Conservation (phyloP, 2,888 invertebrate species). For the Ditula angustiorana region DNA sequence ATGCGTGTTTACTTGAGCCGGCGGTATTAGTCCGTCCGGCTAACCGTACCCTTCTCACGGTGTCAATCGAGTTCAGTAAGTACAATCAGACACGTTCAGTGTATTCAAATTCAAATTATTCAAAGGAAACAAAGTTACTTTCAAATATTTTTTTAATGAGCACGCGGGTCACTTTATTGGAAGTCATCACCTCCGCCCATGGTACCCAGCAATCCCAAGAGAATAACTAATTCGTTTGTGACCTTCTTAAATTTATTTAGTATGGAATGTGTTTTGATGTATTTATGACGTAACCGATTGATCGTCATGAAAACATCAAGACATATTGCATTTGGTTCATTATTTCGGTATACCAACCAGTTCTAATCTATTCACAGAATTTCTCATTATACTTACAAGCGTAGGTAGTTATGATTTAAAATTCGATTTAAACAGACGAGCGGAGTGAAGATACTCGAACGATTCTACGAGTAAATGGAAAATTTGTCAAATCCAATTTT, state of each 20-base stretch:
- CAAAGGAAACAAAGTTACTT: neutral
- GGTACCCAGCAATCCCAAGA: no score
- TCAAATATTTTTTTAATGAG: no score
- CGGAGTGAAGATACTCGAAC: constrained; percentile 31
- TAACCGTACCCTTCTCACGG: constrained; percentile 33
- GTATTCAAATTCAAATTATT: constrained; percentile 22
- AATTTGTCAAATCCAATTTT: constrained; percentile 37
- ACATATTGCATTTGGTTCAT: no score
- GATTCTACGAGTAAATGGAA: constrained; percentile 32
- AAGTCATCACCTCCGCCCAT: no score
- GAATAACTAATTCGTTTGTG: no score
- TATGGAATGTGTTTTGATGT: no score
- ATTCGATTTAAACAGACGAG: constrained; percentile 35
- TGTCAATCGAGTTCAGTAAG: constrained; percentile 34
- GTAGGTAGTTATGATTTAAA: constrained; percentile 30
- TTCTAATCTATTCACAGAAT: neutral
- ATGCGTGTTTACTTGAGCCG: constrained; percentile 19
- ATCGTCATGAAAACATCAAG: no score
- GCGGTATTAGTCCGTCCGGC: constrained; percentile 15
- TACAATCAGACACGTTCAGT: constrained; percentile 9
- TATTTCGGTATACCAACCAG: no score
- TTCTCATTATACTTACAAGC: neutral
- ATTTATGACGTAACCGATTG: no score
- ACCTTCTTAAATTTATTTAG: no score
- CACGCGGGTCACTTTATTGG: no score